Evolutionary conservation across 2,888 invertebrate genomes (phyloP), one percentile per base, ranked within the genome.

Genomic region (Abrostola triplasia): DNA sequence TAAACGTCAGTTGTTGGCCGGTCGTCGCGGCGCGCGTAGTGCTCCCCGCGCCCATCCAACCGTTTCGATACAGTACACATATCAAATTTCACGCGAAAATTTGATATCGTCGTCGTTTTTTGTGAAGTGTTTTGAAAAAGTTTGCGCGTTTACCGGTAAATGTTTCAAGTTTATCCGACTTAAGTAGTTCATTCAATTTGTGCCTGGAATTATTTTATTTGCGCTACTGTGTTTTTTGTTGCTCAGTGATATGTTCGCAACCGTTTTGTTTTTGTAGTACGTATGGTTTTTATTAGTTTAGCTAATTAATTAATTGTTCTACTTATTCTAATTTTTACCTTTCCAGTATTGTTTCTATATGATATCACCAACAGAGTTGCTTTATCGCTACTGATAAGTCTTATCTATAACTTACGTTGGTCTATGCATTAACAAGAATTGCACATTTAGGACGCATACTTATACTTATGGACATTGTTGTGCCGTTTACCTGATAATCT

Each of bases 31-130:
- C 80, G 90, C 77, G 86, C 83, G 93, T 84, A 73, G 85, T 79
- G 83, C 85, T 71, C 67, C 58, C 60, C 67, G 76, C 68, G 73
- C 73, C 74, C 78, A 76, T 70, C 70, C 79, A 70, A 72, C 64
- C 77, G 73, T 78, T 82, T 82, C 84, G 84, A 88, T 83, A 84
- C 85, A 83, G 89, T 89, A 90, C 94, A 94, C 94, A 92, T 94
- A 93, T 94, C 93, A 90, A 92, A 92, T 94, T 94, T 94, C 91
- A 90, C 90, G 90, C 84, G 90, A 92, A 94, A 94, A 91, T 93
- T 94, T 92, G 93, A 92, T 94, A 93, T 92, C 76, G 94, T 94
- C 85, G 94, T 94, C 89, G 84, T 87, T 86, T 84, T 24, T 89
- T 90, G 93, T 93, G 92, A 87, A 90, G 90, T 92, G 92, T 87